Conservation (phyloP, 2,888 invertebrate species). For the Griposia aprilina region DNA sequence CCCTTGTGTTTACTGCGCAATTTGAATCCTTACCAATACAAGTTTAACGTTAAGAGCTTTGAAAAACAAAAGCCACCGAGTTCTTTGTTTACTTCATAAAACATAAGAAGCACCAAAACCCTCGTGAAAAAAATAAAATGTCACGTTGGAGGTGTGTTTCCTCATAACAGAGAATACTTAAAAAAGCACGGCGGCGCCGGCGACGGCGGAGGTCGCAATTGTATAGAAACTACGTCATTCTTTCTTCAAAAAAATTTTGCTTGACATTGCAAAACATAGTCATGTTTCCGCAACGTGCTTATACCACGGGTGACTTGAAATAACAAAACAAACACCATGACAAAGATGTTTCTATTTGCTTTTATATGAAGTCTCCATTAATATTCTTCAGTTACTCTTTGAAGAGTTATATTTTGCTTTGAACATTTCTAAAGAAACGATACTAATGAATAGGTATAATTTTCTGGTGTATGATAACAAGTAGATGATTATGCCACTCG, state of each 20-base stretch:
- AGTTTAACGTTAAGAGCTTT: not conserved
- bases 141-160: conserved; percentile 13
- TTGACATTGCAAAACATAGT: conserved; percentile 4
- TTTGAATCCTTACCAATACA: conserved; percentile 9
- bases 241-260: not conserved
- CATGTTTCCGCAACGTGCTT: conserved; percentile 5
- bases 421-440: conserved; percentile 16
- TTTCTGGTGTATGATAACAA: conserved; percentile 18
- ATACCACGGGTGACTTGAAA: not conserved
- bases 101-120: not conserved
- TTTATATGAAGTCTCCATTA: not conserved
- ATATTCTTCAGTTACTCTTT: not conserved
- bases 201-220: not conserved
- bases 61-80: not conserved
- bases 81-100: not conserved
- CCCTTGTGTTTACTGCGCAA: not conserved
- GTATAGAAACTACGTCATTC: conserved; percentile 4
- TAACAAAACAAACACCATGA: not conserved
- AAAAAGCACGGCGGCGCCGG: not conserved
- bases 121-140: not conserved
- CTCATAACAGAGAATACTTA: conserved; percentile 3
- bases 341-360: not conserved
- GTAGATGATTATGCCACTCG: conserved; percentile 50
- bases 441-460: conserved; percentile 32
- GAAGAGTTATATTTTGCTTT: not conserved